A percentile compares a stretch with the other conserved stretches of the same genome.
phyloP scores from a whole-genome alignment of 2,888 invertebrate genomes.

The Leptogaster cylindrica region DNA sequence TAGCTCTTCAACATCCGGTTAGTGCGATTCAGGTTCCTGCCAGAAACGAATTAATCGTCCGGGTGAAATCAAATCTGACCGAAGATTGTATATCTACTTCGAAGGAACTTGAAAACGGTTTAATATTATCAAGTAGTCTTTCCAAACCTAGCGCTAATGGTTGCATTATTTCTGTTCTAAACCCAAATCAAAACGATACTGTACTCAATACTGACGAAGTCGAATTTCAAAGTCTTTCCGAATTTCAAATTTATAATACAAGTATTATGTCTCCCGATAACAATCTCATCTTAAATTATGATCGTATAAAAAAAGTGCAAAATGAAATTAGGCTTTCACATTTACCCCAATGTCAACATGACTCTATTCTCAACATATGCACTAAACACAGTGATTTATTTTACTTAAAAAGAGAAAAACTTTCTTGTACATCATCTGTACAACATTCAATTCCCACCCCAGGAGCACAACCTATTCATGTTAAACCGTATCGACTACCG shows the following conservation, averaged over 20 bases:
- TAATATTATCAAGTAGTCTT: background rate
- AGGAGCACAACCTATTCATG: too few species aligned
- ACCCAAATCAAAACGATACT: background rate
- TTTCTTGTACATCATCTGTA: background rate
- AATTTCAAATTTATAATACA: slow-evolving; percentile 18
- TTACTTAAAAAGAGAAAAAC: slow-evolving; percentile 22
- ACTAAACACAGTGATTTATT: slow-evolving; percentile 53
- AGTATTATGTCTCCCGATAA: background rate
- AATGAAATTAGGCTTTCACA: slow-evolving; percentile 41
- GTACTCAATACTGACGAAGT: background rate
- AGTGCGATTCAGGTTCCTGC: too few species aligned
- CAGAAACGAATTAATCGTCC: background rate
- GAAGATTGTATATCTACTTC: background rate
- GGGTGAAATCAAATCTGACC: background rate
- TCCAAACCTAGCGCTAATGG: background rate
- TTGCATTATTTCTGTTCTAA: slow-evolving; percentile 9
- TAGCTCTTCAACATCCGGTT: too few species aligned
- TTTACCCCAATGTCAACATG: slow-evolving; percentile 52
- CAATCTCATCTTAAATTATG: background rate
- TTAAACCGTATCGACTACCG: too few species aligned
- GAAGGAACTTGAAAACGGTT: background rate
- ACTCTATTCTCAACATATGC: slow-evolving; percentile 48
- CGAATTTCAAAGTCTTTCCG: background rate
- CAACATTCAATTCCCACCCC: too few species aligned
- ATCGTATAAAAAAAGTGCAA: slow-evolving; percentile 6